Evolutionary conservation across 2,797 vertebrate genomes (phyloP).

Genomic region (Cryptoblepharus egeriae): DNA sequence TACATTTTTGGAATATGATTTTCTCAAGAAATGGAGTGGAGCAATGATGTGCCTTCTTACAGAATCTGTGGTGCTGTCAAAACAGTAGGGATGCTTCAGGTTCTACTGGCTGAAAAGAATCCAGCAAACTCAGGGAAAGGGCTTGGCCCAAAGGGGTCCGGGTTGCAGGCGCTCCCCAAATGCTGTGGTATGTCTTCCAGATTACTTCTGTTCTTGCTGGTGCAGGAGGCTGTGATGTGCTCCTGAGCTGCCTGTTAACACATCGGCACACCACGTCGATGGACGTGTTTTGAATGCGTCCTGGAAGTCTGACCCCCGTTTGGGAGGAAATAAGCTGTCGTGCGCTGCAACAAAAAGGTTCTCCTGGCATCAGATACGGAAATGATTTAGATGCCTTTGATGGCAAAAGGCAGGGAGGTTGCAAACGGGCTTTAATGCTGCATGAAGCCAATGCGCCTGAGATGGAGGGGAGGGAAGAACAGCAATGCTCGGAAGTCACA

Average conservation of each 20-base stretch:
- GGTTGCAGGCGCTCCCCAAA: not conserved
- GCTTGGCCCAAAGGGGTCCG: not conserved
- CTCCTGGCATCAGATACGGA: not conserved
- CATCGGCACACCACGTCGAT: not conserved
- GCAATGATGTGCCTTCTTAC: not conserved
- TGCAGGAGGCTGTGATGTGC: not conserved
- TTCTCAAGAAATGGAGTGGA: not conserved
- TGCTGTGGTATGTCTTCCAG: no score
- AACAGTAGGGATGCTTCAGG: not conserved
- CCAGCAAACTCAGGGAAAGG: not conserved
- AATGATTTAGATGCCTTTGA: conserved; percentile 1
- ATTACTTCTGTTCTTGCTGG: no score
- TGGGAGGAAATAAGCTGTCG: not conserved
- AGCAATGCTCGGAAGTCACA: not conserved
- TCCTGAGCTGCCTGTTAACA: not conserved
- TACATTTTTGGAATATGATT: not conserved
- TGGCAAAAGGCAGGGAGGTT: not conserved
- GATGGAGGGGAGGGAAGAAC: not conserved
- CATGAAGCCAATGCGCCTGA: not conserved
- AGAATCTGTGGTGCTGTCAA: not conserved
- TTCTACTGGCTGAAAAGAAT: not conserved
- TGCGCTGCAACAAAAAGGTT: not conserved
- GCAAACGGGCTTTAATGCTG: not conserved
- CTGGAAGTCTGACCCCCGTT: not conserved
- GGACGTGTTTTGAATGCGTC: not conserved